Base-by-base conservation (phyloP, 2,888 invertebrate genomes). In the Pseudococcus viburni region DNA sequence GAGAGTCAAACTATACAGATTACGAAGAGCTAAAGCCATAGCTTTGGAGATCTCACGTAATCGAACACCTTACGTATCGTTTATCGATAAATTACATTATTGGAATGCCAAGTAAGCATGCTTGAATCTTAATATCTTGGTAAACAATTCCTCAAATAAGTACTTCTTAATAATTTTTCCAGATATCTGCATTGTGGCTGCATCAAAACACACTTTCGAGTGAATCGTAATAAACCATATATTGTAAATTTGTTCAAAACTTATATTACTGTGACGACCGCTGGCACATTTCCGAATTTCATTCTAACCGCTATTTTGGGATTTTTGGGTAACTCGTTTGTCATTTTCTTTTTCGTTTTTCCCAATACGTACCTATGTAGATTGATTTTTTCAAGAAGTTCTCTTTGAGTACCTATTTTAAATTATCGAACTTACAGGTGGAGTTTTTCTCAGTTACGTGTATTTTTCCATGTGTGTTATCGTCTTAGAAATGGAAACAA, bases 221-320 rank as follows among this genome's bases (percentile, higher is more conserved):
- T 48, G 17, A 88, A 88, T n/a, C 48, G 33, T 11, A 19, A 88
- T 19, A 88, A 88, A 33, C 39, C 48, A 9, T 83, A 77, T 9
- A 51, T 88, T 8, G 7, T 86, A 0, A 84, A 88, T 86, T 88
- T 89, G 68, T 85, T 88, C 7, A 26, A 51, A 73, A 64, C 88
- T 8, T 89, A 89, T 46, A 85, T 88, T 12, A 51, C 46, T 0
- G 33, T 89, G 8, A 68, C 64, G 19, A 90, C 89, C 0, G 91
- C 93, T 90, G 92, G 94, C 90, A 92, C 94, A 90, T 92, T 93
- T 88, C 93, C 93, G 90, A 94, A 95, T 91, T 94, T 93, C 89
- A 91, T 94, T 3, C 88, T 94, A 22, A 95, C 94, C 90, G 95
- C 95, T 90, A 89, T 94, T 0, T 90, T 94, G 17, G 95, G 95